phyloP scores from a whole-genome alignment of 2,113 vertebrate genomes.

The Oreocharis arfaki region DNA sequence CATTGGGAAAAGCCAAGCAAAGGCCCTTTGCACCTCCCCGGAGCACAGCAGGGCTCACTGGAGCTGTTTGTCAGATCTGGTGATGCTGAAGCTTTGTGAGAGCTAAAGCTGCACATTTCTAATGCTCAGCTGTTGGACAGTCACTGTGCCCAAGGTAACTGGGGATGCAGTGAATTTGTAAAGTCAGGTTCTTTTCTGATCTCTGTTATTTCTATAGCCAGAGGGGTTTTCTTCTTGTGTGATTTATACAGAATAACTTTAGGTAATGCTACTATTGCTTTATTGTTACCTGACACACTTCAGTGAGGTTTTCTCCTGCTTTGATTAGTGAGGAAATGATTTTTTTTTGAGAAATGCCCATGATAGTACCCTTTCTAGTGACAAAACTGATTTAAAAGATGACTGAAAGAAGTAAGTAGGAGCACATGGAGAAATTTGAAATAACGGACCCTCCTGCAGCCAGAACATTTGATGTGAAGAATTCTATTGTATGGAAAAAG shows the following conservation, averaged over 20 bases:
- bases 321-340: neutral
- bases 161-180: neutral
- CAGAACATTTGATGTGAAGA: neutral
- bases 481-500: neutral
- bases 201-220: neutral
- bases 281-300: neutral
- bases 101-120: neutral
- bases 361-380: neutral
- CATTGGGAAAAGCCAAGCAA: neutral
- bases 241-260: neutral
- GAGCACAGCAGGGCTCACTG: neutral
- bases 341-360: neutral
- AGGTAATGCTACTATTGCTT: neutral
- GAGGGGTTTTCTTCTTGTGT: neutral
- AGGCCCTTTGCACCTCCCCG: neutral
- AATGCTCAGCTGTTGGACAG: neutral
- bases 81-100: neutral
- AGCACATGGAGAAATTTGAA: neutral
- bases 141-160: neutral
- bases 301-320: neutral
- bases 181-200: neutral
- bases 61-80: neutral
- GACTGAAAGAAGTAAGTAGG: neutral
- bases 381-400: conserved; percentile 27
- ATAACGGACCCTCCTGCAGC: neutral